phyloP scores from a whole-genome alignment of 1,140 invertebrate species.

The Meloidogyne chitwoodi region DNA sequence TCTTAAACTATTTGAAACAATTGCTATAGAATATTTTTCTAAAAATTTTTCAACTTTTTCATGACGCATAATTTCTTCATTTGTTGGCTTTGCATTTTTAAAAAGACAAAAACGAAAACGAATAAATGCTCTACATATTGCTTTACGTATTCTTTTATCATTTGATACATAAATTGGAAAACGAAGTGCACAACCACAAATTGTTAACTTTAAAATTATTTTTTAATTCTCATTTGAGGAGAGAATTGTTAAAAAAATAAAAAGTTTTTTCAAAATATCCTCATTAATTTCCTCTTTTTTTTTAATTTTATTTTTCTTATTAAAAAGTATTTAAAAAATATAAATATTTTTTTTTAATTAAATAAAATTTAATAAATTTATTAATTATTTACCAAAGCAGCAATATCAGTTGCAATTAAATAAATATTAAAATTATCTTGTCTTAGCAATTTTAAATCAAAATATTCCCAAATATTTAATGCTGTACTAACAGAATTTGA shows the following conservation, averaged over 20 bases:
- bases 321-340: too few relatives aligned
- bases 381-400: slow-evolving; percentile 45
- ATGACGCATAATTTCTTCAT: neutral
- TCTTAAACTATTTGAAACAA: slow-evolving; percentile 51
- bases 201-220: slow-evolving; percentile 41
- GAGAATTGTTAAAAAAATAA: neutral
- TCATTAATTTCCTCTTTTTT: too few relatives aligned
- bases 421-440: slow-evolving; percentile 44
- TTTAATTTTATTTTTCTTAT: too few relatives aligned
- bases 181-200: slow-evolving; percentile 49
- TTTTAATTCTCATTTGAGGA: slow-evolving; percentile 4
- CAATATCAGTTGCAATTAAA: slow-evolving; percentile 48
- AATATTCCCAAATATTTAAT: slow-evolving; percentile 54
- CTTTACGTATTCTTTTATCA: slow-evolving; percentile 4
- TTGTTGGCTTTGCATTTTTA: neutral
- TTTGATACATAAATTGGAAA: neutral
- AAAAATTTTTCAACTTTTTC: slow-evolving; percentile 8
- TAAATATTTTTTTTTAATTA: too few relatives aligned
- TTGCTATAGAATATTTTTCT: slow-evolving; percentile 56
- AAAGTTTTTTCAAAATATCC: neutral
- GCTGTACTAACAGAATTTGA: slow-evolving; percentile 48
- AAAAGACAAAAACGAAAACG: slow-evolving; percentile 8
- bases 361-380: too few relatives aligned
- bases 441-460: slow-evolving; percentile 44
- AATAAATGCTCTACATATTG: slow-evolving; percentile 9